These are phyloP conservation scores for Sebastes melanostomus DNA, from an alignment of 2,797 vertebrate genomes.

Conservation along the genomic window DNA sequence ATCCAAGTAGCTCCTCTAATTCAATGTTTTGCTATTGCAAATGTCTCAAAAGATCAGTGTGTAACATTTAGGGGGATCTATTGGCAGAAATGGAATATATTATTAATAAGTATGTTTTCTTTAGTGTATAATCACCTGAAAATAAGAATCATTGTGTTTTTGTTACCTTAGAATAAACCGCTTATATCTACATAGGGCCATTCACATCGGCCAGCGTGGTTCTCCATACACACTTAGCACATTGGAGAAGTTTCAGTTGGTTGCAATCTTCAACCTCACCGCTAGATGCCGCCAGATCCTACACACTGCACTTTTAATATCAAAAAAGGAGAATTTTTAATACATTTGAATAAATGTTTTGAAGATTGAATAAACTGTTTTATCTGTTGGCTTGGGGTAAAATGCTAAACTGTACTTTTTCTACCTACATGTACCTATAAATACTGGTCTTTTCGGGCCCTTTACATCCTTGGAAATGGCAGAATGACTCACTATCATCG, in stretches of 20 bases:
- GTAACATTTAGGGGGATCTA: too few relatives aligned
- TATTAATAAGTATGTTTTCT: too few relatives aligned
- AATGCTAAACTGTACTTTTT: neutral
- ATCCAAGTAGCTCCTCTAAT: neutral
- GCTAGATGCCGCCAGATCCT: too few relatives aligned
- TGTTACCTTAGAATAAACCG: too few relatives aligned
- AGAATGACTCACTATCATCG: slow-evolving; percentile 34
- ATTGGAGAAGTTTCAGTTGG: accelerated
- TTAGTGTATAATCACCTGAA: too few relatives aligned
- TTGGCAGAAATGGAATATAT: too few relatives aligned
- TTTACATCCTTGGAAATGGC: slow-evolving; percentile 35
- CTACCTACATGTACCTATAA: neutral
- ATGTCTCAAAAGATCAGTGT: neutral
- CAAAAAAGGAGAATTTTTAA: too few relatives aligned
- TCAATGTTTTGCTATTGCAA: neutral
- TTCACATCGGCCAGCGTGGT: accelerated
- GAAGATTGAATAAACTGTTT: neutral
- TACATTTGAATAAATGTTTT: neutral
- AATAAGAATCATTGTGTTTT: too few relatives aligned
- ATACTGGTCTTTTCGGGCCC: neutral
- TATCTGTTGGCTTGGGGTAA: neutral
- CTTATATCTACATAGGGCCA: too few relatives aligned
- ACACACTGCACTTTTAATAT: too few relatives aligned
- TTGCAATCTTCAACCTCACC: too few relatives aligned
- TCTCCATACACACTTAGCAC: too few relatives aligned